Conservation (phyloP, 2,113 vertebrate species). For the Trochalopteron elliotii region DNA sequence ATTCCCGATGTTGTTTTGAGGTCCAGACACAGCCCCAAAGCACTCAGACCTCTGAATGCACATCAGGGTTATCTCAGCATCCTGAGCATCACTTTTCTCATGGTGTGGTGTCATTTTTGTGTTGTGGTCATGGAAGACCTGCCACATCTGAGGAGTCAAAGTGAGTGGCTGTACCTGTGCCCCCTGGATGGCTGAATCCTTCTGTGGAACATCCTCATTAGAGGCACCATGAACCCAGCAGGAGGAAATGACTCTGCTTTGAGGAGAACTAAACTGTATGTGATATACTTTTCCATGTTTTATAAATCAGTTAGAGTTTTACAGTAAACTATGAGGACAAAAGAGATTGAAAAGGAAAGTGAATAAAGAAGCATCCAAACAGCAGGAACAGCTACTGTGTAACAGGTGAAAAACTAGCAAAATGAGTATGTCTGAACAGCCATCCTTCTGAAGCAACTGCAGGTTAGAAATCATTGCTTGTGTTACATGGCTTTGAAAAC, state of each 20-base stretch:
- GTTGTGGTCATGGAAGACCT: neutral
- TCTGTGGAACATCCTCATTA: neutral
- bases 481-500: slow-evolving; percentile 24
- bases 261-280: neutral
- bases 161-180: neutral
- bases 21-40: neutral
- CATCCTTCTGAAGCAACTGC: neutral
- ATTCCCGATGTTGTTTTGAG: neutral
- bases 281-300: neutral
- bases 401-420: neutral
- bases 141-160: neutral
- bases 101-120: neutral
- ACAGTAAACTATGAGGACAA: neutral
- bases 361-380: neutral
- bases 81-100: neutral
- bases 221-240: neutral
- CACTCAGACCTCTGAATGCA: neutral
- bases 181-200: neutral
- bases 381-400: neutral
- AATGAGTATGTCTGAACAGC: neutral
- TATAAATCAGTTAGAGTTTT: neutral
- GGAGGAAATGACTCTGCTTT: neutral
- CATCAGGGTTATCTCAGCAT: neutral
- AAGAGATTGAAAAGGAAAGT: neutral
- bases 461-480: neutral